These are phyloP conservation scores for Lethrus apterus DNA, from an alignment of 1,140 invertebrate species.

Conservation along the genomic window DNA sequence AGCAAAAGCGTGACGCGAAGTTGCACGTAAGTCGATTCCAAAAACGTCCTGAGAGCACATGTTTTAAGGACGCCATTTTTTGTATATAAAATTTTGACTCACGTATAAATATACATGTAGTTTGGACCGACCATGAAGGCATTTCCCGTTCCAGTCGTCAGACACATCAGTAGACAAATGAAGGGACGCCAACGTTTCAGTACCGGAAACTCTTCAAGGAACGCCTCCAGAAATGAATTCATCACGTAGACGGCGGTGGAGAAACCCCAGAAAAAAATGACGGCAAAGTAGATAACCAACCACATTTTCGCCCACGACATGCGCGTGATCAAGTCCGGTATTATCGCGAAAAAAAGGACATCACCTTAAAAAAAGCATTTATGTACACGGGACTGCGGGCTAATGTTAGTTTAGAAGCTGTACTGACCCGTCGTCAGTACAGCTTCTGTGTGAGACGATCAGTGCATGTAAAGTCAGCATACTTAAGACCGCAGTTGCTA, in stretches of 20 bases:
- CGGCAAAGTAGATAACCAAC: background rate
- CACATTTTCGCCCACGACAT: slow-evolving; percentile 3
- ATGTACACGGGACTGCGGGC: too few relatives aligned
- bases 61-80: too few relatives aligned
- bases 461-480: too few relatives aligned
- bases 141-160: background rate
- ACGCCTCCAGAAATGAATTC: slow-evolving; percentile 1
- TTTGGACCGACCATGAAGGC: background rate
- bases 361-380: too few relatives aligned
- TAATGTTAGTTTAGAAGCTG: too few relatives aligned
- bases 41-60: too few relatives aligned
- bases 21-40: too few relatives aligned
- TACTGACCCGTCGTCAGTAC: too few relatives aligned
- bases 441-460: too few relatives aligned
- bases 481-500: too few relatives aligned
- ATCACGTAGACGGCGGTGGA: background rate
- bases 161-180: background rate
- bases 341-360: background rate
- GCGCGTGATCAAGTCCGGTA: background rate
- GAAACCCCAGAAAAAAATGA: background rate
- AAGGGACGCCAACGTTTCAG: slow-evolving; percentile 1
- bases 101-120: too few relatives aligned
- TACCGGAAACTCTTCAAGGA: slow-evolving; percentile 1
- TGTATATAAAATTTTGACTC: too few relatives aligned
- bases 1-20: background rate